Conservation (phyloP, 2,888 invertebrate species). For the Frankliniella intonsa region DNA sequence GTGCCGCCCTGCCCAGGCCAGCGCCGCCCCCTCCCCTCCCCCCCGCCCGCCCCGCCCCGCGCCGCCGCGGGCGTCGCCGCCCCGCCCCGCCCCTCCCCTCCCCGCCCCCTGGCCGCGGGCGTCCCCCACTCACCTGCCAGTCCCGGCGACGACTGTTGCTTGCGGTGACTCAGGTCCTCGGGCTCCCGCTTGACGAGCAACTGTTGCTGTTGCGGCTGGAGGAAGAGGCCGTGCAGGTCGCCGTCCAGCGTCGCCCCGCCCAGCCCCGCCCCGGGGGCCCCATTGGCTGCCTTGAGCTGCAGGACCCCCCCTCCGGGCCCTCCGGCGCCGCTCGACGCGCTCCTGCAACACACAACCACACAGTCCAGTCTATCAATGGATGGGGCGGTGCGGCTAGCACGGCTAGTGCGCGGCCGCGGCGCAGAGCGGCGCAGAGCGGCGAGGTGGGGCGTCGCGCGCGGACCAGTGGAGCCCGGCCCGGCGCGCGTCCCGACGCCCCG, state of each 20-base stretch:
- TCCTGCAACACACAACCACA: constrained; percentile 45
- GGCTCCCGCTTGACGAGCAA: constrained; percentile 73
- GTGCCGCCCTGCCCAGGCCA: neutral
- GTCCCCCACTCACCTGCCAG: constrained; percentile 17
- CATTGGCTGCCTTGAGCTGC: constrained; percentile 66
- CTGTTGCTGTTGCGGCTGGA: constrained; percentile 42
- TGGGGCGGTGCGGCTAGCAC: no score
- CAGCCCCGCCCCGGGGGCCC: constrained; percentile 56
- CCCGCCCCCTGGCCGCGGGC: neutral
- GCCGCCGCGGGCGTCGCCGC: neutral
- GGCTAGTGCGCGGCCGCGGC: neutral
- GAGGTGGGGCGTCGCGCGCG: neutral
- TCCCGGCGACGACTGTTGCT: constrained; percentile 42
- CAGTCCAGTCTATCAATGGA: neutral
- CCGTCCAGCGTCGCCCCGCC: constrained; percentile 48
- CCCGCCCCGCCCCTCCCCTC: neutral
- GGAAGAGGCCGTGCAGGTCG: constrained; percentile 53
- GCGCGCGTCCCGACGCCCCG: neutral
- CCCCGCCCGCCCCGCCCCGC: neutral
- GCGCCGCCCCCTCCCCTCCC: neutral
- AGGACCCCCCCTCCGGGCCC: constrained; percentile 44
- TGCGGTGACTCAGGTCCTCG: constrained; percentile 70
- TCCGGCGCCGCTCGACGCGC: constrained; percentile 51
- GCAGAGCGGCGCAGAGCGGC: neutral
- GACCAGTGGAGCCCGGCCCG: neutral